These are phyloP conservation scores for Ostrea edulis DNA, from an alignment of 1,140 invertebrate genomes.

Conservation along the genomic window DNA sequence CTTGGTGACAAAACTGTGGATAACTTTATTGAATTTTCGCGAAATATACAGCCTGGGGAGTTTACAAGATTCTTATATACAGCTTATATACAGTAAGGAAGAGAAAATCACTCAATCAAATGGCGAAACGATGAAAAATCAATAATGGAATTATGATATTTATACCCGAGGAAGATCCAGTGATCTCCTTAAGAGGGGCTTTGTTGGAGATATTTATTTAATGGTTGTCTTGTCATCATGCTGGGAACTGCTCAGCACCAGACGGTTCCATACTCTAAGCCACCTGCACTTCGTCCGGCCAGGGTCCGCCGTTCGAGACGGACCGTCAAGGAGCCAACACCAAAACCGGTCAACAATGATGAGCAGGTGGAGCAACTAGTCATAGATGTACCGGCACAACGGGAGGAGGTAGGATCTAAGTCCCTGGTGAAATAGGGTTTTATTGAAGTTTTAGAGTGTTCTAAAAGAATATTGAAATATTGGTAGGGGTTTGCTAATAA, in stretches of 20 bases:
- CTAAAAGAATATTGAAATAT: too few relatives aligned
- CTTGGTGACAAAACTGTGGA: background rate
- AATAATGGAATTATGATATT: constrained; percentile 22
- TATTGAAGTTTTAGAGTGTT: too few relatives aligned
- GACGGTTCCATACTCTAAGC: background rate
- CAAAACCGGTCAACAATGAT: background rate
- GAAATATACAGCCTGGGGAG: background rate
- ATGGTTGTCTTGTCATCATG: constrained; percentile 5
- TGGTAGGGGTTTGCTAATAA: too few relatives aligned
- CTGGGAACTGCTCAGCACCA: constrained; percentile 22
- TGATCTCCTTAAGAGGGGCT: background rate
- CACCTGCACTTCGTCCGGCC: background rate
- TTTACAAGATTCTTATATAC: background rate
- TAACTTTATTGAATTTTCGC: constrained; percentile 18
- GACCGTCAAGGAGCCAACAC: background rate
- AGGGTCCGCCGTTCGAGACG: background rate
- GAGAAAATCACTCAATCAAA: background rate
- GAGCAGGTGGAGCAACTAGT: background rate
- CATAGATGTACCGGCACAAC: constrained; percentile 7
- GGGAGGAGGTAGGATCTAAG: background rate
- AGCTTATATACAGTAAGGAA: background rate
- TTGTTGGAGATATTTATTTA: background rate
- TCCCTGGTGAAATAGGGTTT: too few relatives aligned
- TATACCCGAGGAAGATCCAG: background rate
- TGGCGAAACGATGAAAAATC: constrained; percentile 7